phyloP scores from a whole-genome alignment of 2,888 invertebrate genomes.

The Amblyjoppa fuscipennis region DNA sequence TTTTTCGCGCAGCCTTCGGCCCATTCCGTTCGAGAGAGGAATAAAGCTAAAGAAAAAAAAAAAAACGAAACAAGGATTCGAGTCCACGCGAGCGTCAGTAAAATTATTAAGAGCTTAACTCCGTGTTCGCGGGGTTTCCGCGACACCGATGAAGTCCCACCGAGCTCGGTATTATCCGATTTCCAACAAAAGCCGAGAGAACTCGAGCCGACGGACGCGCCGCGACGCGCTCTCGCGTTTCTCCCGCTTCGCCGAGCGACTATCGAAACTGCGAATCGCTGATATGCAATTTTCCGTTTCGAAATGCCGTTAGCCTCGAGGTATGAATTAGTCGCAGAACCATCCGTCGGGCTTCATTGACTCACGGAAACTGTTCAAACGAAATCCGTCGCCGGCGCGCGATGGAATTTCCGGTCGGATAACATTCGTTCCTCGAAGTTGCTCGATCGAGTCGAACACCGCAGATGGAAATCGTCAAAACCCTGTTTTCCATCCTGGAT shows the following conservation, averaged over 20 bases:
- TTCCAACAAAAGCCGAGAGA: constrained; percentile 70
- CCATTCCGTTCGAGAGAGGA: not conserved
- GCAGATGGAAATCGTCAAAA: constrained; percentile 30
- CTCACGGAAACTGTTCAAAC: constrained; percentile 1
- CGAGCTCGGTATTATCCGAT: constrained; percentile 77
- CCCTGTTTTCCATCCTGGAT: not conserved
- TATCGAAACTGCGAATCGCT: not conserved
- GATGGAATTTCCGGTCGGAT: constrained; percentile 51
- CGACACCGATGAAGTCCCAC: constrained; percentile 78
- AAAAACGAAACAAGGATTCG: constrained; percentile 20
- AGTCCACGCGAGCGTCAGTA: constrained; percentile 61
- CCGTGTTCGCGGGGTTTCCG: constrained; percentile 74
- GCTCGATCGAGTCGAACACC: constrained; percentile 16
- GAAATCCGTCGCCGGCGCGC: not conserved
- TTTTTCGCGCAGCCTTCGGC: not conserved
- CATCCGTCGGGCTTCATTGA: constrained; percentile 48
- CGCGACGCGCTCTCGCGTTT: not conserved
- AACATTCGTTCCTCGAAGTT: constrained; percentile 36
- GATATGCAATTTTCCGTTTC: not conserved
- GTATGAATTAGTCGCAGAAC: not conserved
- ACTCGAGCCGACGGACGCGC: not conserved
- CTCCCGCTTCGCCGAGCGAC: constrained; percentile 6
- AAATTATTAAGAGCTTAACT: constrained; percentile 77
- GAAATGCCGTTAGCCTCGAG: not conserved
- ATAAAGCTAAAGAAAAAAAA: not conserved